These are phyloP conservation scores for Gymnogyps californianus DNA, from an alignment of 2,113 vertebrate species.

Conservation along the genomic window DNA sequence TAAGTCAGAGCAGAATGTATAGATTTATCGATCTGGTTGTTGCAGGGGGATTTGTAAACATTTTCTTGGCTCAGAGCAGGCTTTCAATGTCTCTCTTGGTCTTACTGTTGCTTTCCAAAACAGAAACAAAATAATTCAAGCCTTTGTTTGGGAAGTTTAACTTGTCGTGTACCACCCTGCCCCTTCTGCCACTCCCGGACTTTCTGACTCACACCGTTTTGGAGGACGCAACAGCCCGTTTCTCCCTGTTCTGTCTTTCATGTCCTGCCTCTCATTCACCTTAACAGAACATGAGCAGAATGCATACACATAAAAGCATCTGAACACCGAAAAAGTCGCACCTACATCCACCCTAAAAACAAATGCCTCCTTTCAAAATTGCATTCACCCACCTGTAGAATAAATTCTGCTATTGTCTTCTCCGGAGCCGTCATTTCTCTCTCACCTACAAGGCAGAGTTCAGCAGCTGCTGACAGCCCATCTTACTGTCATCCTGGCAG, in stretches of 20 bases:
- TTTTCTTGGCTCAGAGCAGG: background rate
- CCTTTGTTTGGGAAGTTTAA: background rate
- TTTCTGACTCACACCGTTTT: accelerated
- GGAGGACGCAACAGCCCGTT: accelerated
- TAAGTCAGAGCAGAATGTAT: background rate
- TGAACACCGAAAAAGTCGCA: background rate
- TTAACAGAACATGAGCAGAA: background rate
- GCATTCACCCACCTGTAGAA: background rate
- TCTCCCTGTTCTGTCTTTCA: background rate
- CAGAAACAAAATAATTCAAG: background rate
- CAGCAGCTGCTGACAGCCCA: background rate
- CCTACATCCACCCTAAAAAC: background rate
- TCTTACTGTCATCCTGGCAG: background rate
- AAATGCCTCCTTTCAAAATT: background rate
- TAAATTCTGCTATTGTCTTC: background rate
- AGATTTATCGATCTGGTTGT: background rate
- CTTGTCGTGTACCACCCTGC: background rate
- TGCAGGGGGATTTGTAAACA: conserved; percentile 8
- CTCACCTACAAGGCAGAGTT: background rate
- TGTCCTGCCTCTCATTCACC: background rate
- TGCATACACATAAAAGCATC: accelerated
- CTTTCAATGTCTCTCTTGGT: background rate
- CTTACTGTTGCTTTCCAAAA: background rate
- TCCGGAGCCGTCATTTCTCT: background rate
- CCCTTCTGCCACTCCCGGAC: background rate